Evolutionary conservation across 2,888 invertebrate genomes (phyloP), one percentile per base, ranked within the genome.

Genomic region (Caprella mutica): DNA sequence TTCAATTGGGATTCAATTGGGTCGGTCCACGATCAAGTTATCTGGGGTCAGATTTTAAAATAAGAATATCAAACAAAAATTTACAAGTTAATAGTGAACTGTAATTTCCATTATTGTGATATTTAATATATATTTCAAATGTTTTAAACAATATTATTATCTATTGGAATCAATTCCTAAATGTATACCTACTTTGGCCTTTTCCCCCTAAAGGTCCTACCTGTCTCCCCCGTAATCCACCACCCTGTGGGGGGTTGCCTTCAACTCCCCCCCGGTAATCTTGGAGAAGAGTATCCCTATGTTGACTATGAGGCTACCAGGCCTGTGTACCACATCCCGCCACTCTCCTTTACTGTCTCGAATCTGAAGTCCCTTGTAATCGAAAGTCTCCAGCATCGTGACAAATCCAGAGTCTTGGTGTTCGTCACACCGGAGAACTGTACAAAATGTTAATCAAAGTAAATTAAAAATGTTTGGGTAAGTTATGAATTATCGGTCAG

Each of bases 191-290:
- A n/a, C n/a, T n/a, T 35, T 17, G 19, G 19, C 4, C 1, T 1
- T 43, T 6, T 14, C 6, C n/a, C 1, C 5, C 1, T 8, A 4
- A 46, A 8, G 4, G 3, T 24, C 5, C 8, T 23, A 53, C 53
- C 39, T 40, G 1, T 40, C 57, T 5, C 48, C 48, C 17, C 64
- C 61, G 6, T 17, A 35, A 33, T 65, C 65, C 0, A 63, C 21
- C 23, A 65, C 58, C 3, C 65, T 55, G 38, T 65, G 65, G 2
- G 23, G 38, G 19, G 65, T 65, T 8, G 65, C 65, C 44, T 65
- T 65, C 27, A 63, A 56, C 9, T 43, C 43, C 6, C 60, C 59
- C 8, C 60, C 60, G 14, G 58, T 55, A 14, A 61, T 61, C 43
- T 53, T 50, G 35, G 61, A 51, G 17, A 64, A 35, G 9, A 61